Percentiles rank a stretch among this genome's conserved stretches.
Conservation (phyloP, 1,140 invertebrate species). For the Meteorus sp. region DNA sequence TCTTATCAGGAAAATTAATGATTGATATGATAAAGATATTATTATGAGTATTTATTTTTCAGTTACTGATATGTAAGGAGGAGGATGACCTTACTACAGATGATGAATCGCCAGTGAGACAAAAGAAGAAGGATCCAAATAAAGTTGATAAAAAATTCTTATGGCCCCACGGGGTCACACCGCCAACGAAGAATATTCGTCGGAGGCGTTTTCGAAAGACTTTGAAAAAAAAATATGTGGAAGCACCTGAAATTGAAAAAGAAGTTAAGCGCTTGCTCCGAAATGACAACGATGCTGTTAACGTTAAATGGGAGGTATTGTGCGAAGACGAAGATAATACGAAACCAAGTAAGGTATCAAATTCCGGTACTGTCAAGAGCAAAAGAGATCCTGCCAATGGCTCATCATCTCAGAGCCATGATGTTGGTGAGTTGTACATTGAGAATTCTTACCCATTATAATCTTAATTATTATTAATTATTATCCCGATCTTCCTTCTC, state of each 20-base stretch:
- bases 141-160: slow-evolving; percentile 94
- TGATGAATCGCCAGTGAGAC: slow-evolving; percentile 80
- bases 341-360: slow-evolving; percentile 62
- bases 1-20: slow-evolving; percentile 4
- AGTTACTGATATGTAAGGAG: slow-evolving; percentile 84
- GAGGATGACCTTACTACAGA: slow-evolving; percentile 79
- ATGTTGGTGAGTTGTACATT: slow-evolving; percentile 54
- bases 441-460: not conserved
- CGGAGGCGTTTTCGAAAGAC: slow-evolving; percentile 93
- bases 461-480: not conserved
- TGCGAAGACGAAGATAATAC: slow-evolving; percentile 82
- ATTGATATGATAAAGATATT: slow-evolving; percentile 7
- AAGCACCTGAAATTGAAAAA: slow-evolving; percentile 97
- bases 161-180: slow-evolving; percentile 91
- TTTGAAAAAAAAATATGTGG: slow-evolving; percentile 94
- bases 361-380: slow-evolving; percentile 60
- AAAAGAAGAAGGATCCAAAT: slow-evolving; percentile 87
- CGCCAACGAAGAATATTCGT: slow-evolving; percentile 92
- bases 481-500: too few species aligned
- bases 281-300: slow-evolving; percentile 89
- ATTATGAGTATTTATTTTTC: slow-evolving; percentile 17
- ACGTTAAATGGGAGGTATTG: slow-evolving; percentile 90
- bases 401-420: slow-evolving; percentile 52
- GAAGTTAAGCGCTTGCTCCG: slow-evolving; percentile 90
- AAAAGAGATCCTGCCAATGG: slow-evolving; percentile 62